These are phyloP conservation scores for Zygogramma bicolorata DNA, from an alignment of 2,888 invertebrate genomes.

Conservation along the genomic window DNA sequence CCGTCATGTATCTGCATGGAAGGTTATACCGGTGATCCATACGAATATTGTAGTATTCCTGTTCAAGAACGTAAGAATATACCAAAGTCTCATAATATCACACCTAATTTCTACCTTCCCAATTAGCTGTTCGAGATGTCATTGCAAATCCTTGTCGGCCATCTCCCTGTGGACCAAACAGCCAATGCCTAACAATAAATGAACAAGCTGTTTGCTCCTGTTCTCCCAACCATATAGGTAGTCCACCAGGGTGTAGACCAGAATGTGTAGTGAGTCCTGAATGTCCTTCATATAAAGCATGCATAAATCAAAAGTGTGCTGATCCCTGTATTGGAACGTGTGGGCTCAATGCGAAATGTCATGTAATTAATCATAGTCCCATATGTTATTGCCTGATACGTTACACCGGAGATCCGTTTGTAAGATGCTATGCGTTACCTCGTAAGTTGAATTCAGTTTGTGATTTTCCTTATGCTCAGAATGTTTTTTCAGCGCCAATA, in stretches of 20 bases:
- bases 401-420: constrained; percentile 60
- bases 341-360: constrained; percentile 78
- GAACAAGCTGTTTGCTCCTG: constrained; percentile 81
- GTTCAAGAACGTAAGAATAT: constrained; percentile 65
- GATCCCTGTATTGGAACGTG: constrained; percentile 78
- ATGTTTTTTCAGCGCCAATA: constrained; percentile 48
- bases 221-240: constrained; percentile 73
- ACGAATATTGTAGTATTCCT: constrained; percentile 65
- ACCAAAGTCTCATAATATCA: not conserved
- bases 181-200: constrained; percentile 79
- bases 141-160: constrained; percentile 73
- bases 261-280: constrained; percentile 81
- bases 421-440: not conserved
- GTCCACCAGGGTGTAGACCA: constrained; percentile 79
- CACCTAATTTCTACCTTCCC: constrained; percentile 4
- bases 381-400: constrained; percentile 80
- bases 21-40: constrained; percentile 78
- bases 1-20: constrained; percentile 74
- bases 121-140: constrained; percentile 36
- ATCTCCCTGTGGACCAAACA: constrained; percentile 82
- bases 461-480: not conserved
- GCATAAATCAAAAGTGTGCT: constrained; percentile 76
- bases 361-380: constrained; percentile 81
- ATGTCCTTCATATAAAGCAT: constrained; percentile 76
- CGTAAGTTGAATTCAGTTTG: not conserved